Base-by-base conservation (phyloP, 1,140 invertebrate genomes). In the Ceratina japonica region DNA sequence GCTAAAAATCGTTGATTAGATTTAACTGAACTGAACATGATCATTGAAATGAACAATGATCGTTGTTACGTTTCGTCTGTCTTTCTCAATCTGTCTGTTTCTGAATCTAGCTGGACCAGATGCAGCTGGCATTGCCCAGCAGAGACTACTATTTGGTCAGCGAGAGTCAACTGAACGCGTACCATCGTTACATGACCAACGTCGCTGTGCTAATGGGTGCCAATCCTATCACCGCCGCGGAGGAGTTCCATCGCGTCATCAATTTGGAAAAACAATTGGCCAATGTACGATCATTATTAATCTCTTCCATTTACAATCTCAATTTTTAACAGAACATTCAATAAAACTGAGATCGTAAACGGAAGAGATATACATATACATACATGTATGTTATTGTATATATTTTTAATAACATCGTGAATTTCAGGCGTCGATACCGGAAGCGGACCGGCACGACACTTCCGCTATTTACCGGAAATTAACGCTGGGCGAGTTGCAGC, bases 371-470 rank as follows among this genome's bases (percentile, higher is more conserved):
- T n/a, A n/a, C n/a, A n/a, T n/a, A n/a, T n/a, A n/a, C n/a, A n/a
- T n/a, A n/a, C n/a, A n/a, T n/a, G n/a, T n/a, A n/a, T n/a, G n/a
- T n/a, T n/a, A n/a, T n/a, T n/a, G n/a, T n/a, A 37, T 5, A n/a
- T 49, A 7, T 66, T 66, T 7, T 3, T 0, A 27, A 52, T 4
- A 13, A 54, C 51, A 37, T 59, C 24, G 10, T 3, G 20, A 62
- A 52, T 86, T 82, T 18, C 79, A 97, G 96, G 95, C 95, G 2
- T 96, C 96, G 0, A 89, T 95, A 59, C 94, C 96, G 1, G 96
- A 97, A 93, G 95, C 96, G 3, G 96, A 97, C 84, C 93, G 96
- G 1, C 96, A 97, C 82, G 97, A 97, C 84, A 97, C 96, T 0
- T 96, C 96, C 63, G 92, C 94, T 20, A 96, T 96, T 52, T 97